A percentile compares a stretch with the other conserved stretches of the same genome.
Conservation (phyloP, 2,797 vertebrate genomes). For the Lophotriccus pileatus region DNA sequence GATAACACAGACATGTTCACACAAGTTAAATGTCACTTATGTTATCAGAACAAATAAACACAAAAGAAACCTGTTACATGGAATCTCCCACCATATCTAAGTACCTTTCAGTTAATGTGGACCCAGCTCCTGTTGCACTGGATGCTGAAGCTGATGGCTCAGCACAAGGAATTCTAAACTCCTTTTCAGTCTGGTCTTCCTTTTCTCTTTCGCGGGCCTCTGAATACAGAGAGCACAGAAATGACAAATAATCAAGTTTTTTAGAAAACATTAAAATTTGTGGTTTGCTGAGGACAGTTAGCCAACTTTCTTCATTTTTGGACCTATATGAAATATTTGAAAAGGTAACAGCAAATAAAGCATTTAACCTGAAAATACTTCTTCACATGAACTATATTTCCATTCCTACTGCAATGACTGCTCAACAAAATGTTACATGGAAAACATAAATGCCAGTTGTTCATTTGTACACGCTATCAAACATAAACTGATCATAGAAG, state of each 20-base stretch:
- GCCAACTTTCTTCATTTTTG: background rate
- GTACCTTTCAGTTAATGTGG: slow-evolving; percentile 75
- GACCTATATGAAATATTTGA: background rate
- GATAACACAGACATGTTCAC: background rate
- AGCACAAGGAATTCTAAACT: slow-evolving; percentile 27
- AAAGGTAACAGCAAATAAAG: background rate
- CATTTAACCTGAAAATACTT: background rate
- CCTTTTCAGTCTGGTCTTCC: slow-evolving; percentile 68
- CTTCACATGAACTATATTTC: background rate
- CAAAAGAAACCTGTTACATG: background rate
- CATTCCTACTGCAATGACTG: background rate
- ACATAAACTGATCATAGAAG: background rate
- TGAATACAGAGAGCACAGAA: slow-evolving; percentile 11
- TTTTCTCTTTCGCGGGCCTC: slow-evolving; percentile 81
- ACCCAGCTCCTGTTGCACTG: slow-evolving; percentile 1
- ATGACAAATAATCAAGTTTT: background rate
- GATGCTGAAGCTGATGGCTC: slow-evolving; percentile 61
- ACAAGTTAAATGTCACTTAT: background rate
- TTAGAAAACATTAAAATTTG: background rate
- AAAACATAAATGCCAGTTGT: background rate
- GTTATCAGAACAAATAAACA: background rate
- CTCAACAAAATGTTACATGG: background rate
- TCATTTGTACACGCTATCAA: background rate
- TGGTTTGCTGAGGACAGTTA: background rate
- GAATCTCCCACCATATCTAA: background rate